Base-by-base conservation (phyloP, 1,140 invertebrate genomes). In the Lasaia peninsularis region DNA sequence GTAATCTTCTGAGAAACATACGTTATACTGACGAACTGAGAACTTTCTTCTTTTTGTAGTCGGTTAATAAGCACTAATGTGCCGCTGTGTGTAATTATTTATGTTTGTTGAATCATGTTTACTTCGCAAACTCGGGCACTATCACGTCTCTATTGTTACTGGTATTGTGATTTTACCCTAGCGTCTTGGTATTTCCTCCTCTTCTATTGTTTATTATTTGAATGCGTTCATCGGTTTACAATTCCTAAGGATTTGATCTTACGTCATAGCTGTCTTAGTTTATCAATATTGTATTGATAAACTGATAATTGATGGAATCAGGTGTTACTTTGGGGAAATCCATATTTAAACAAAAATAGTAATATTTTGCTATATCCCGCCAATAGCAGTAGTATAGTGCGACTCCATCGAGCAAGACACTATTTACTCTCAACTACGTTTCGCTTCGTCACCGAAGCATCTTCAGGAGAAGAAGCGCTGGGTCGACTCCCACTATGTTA, bases 101-200 rank as follows among this genome's bases (percentile, higher is more conserved):
- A 18, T 44, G 37, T 44, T 44, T 44, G 37, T 18, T 20, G 3
- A 10, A 40, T 40, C 35, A 16, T 48, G 56, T 20, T 18, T 18
- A 20, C 16, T 18, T 10, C 10, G 37, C 37, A 44, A 44, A 44
- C 12, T 44, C 14, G 37, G 18, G 10, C 18, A 10, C 8, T 44
- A 44, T 44, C 16, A 18, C 18, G 60, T 61, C 58, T 69, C 61
- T 70, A 73, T 82, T 82, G 76, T 79, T 75, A 70, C 66, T 58
- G 62, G 67, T 57, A 79, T 83, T 82, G 74, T 44, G 16, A 44
- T 7, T 16, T 12, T 16, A 18, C 9, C 72, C 72, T 62, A 72
- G 75, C 68, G 75, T 73, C 70, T 69, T 35, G 77, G 80, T 68
- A 79, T 86, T 86, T 86, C 82, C 82, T 52, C 65, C 65, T 67